Evolutionary conservation across 2,888 invertebrate genomes (phyloP).

Genomic region (Hartigia nigra): DNA sequence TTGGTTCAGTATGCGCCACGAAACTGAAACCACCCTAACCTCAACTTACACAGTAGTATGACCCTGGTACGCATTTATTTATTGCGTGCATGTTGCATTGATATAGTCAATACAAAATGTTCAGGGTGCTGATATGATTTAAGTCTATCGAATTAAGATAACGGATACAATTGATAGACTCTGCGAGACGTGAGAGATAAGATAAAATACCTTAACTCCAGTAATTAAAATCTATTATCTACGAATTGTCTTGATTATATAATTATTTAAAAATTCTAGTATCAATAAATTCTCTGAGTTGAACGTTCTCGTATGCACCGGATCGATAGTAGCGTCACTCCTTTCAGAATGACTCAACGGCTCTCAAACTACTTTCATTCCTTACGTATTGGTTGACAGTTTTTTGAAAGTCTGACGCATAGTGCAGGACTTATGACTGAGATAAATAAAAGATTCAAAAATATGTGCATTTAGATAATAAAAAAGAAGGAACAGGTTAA

Average conservation of each 20-base stretch:
- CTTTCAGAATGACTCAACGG: neutral
- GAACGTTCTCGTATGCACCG: neutral
- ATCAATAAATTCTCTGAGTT: neutral
- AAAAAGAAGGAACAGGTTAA: neutral
- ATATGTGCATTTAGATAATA: neutral
- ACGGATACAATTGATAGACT: neutral
- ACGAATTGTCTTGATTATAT: neutral
- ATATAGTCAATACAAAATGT: neutral
- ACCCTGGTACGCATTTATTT: neutral
- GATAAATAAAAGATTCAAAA: neutral
- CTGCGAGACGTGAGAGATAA: neutral
- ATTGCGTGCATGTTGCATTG: neutral
- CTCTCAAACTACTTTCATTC: neutral
- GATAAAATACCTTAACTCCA: neutral
- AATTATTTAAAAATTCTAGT: neutral
- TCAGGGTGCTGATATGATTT: neutral
- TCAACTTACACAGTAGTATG: neutral
- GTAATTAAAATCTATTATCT: neutral
- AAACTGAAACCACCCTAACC: neutral
- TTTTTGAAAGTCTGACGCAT: neutral
- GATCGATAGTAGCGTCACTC: neutral
- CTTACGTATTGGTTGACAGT: neutral
- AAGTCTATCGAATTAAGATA: neutral
- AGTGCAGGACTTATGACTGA: neutral
- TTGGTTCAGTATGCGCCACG: neutral